Evolutionary conservation across 2,888 invertebrate species (phyloP).

Genomic region (Brachyptera risi): DNA sequence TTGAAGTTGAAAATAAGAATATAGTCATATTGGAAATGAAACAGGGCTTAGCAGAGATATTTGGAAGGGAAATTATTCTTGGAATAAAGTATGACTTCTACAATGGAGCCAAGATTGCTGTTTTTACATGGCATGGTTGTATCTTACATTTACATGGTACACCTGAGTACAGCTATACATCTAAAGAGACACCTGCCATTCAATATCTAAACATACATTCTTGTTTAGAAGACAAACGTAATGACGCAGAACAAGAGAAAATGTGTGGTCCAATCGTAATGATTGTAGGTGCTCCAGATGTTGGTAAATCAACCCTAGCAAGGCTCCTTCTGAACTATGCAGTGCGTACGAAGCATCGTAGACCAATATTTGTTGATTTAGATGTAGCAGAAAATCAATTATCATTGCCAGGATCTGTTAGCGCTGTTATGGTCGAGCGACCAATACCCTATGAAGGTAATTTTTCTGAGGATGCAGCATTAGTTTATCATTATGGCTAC

Average conservation of each 20-base stretch:
- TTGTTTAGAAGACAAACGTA: background rate
- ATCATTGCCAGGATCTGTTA: background rate
- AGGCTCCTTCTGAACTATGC: conserved; percentile 3
- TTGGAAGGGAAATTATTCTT: conserved; percentile 1
- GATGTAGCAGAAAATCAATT: background rate
- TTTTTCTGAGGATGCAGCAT: background rate
- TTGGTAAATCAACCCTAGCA: background rate
- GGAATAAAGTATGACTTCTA: background rate
- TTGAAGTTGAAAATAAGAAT: background rate
- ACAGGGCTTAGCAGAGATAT: background rate
- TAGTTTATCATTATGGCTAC: background rate
- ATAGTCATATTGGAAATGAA: background rate
- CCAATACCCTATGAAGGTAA: background rate
- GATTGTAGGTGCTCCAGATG: background rate
- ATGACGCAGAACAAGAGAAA: background rate
- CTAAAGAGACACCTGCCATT: background rate
- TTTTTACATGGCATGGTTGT: conserved; percentile 8
- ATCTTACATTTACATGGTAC: background rate
- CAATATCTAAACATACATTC: background rate
- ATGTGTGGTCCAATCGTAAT: background rate
- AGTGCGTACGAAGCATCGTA: background rate
- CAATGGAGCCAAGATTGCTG: background rate
- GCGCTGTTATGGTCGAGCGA: background rate
- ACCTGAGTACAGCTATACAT: background rate
- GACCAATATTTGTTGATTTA: background rate